A percentile compares a stretch with the other conserved stretches of the same genome.
These are phyloP conservation scores for Schizopygopsis pylzovi DNA, from an alignment of 2,797 vertebrate species.

Conservation along the genomic window DNA sequence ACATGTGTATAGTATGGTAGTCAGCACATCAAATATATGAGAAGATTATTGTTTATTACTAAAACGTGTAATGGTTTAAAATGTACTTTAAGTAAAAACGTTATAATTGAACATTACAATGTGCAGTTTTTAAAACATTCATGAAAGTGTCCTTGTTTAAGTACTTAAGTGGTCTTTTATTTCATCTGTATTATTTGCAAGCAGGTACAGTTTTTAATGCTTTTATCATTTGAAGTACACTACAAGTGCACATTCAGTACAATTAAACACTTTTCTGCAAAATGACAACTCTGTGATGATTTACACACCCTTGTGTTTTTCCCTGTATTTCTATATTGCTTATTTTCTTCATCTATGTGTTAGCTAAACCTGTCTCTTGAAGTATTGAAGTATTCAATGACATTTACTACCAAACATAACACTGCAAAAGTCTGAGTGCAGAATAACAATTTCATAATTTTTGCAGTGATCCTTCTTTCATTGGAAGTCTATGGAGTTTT, in stretches of 20 bases:
- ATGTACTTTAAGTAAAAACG: neutral
- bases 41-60: neutral
- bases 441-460: neutral
- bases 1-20: neutral
- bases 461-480: neutral
- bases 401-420: neutral
- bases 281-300: too few relatives aligned
- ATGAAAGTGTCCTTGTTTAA: too few relatives aligned
- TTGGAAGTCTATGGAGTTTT: neutral
- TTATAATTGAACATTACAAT: neutral
- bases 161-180: neutral
- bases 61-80: neutral
- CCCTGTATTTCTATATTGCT: neutral
- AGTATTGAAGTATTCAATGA: neutral
- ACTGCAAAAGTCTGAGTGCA: too few relatives aligned
- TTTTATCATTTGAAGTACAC: neutral
- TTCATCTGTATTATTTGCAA: neutral
- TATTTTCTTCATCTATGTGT: neutral
- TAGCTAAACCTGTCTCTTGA: neutral
- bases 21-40: neutral
- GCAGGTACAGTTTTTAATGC: neutral
- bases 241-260: neutral
- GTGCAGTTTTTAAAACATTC: neutral
- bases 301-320: neutral
- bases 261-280: too few relatives aligned